Evolutionary conservation across 2,113 vertebrate genomes (phyloP).

Genomic region (Dicaeum eximium): DNA sequence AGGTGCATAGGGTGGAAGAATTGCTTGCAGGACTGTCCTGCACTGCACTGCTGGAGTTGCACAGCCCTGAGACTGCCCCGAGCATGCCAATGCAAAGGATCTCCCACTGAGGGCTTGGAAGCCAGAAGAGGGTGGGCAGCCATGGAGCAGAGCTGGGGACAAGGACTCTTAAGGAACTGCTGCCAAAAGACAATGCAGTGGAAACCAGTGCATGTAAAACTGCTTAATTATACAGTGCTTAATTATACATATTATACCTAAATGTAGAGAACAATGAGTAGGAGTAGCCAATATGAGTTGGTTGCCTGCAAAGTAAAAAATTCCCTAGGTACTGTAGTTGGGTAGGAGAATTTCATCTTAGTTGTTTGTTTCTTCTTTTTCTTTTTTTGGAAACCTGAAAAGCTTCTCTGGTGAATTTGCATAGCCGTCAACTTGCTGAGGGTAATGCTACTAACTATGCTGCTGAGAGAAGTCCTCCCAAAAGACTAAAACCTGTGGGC

Average conservation of each 20-base stretch:
- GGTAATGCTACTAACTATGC: neutral
- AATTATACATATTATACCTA: constrained; percentile 18
- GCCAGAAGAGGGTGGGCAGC: neutral
- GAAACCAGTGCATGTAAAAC: neutral
- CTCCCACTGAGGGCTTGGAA: neutral
- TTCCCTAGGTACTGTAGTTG: constrained; percentile 27
- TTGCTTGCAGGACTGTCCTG: neutral
- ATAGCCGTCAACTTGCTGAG: neutral
- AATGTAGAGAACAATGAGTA: constrained; percentile 41
- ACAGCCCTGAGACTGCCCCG: neutral
- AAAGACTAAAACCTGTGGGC: constrained; percentile 27
- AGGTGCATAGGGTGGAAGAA: neutral
- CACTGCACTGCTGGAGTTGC: rapidly evolving
- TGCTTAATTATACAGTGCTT: constrained; percentile 11
- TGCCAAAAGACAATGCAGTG: neutral
- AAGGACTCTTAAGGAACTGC: neutral
- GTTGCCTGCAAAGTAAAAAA: constrained; percentile 44
- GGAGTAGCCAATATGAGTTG: constrained; percentile 46
- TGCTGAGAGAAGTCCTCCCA: neutral
- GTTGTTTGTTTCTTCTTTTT: constrained; percentile 1
- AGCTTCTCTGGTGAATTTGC: neutral
- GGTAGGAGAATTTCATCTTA: constrained; percentile 39
- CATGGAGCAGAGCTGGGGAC: neutral
- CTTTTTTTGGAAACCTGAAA: neutral
- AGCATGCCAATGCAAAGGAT: rapidly evolving